phyloP scores from a whole-genome alignment of 2,113 vertebrate species.

The Phylloscopus trochilus region DNA sequence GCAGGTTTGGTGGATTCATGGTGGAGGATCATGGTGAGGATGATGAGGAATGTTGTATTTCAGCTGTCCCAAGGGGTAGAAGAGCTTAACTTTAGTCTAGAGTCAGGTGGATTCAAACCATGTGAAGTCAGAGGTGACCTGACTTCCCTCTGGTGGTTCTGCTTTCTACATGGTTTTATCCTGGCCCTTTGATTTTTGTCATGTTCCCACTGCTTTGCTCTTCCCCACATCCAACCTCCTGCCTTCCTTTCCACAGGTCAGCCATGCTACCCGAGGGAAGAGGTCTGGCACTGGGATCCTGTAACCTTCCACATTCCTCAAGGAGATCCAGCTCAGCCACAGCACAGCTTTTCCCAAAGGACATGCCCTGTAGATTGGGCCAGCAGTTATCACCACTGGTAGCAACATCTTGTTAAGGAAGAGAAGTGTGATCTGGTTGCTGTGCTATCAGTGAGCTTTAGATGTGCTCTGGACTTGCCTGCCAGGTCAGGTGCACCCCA shows the following conservation, averaged over 20 bases:
- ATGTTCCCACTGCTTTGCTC: neutral
- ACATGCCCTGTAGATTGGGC: neutral
- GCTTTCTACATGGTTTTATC: neutral
- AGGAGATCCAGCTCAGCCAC: neutral
- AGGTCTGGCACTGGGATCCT: neutral
- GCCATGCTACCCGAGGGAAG: fast-evolving
- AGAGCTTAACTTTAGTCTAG: neutral
- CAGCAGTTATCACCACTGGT: neutral
- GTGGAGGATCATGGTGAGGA: neutral
- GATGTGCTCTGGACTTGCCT: neutral
- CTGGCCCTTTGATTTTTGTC: neutral
- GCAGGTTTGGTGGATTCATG: neutral
- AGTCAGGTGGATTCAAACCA: neutral
- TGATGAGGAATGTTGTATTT: neutral
- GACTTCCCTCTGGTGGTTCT: neutral
- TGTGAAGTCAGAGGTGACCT: neutral
- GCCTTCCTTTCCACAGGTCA: neutral
- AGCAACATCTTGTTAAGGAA: neutral
- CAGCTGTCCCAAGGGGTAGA: neutral
- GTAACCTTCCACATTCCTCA: neutral
- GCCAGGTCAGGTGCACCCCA: no score
- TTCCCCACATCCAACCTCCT: neutral
- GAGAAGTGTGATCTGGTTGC: neutral
- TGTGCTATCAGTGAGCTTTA: neutral
- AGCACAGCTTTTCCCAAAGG: neutral